phyloP scores from a whole-genome alignment of 2,888 invertebrate species.

The Dynastes hyllus region DNA sequence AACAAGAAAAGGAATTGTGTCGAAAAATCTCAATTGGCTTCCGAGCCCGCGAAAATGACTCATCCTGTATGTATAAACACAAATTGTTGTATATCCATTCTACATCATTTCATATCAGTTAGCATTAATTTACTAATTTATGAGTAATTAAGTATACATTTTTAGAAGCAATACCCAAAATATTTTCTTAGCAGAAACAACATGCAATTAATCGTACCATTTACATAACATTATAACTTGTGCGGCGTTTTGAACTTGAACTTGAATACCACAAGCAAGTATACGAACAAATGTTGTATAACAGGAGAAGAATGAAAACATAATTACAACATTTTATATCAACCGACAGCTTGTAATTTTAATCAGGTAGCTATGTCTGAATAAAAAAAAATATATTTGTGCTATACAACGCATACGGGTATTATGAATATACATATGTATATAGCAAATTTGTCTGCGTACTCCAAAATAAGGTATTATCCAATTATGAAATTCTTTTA shows the following conservation, averaged over 20 bases:
- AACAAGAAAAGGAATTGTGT: too few species aligned
- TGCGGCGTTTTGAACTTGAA: constrained; percentile 17
- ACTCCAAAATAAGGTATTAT: constrained; percentile 35
- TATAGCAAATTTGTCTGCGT: constrained; percentile 9
- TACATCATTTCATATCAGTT: too few species aligned
- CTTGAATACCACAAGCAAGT: constrained; percentile 12
- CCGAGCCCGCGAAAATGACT: too few species aligned
- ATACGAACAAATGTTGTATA: constrained; percentile 1
- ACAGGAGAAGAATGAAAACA: not conserved
- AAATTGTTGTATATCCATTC: too few species aligned
- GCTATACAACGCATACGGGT: not conserved
- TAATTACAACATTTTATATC: constrained; percentile 17
- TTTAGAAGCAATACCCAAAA: too few species aligned
- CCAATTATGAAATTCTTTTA: constrained; percentile 48
- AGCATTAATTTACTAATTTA: too few species aligned
- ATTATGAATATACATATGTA: not conserved
- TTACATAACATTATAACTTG: not conserved
- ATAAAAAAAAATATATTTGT: not conserved
- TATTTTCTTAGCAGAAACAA: not conserved
- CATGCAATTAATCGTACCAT: not conserved
- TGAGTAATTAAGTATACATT: too few species aligned
- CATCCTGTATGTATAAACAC: too few species aligned
- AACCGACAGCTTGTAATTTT: constrained; percentile 33
- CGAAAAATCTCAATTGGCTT: too few species aligned
- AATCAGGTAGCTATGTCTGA: not conserved